Evolutionary conservation across 2,888 invertebrate genomes (phyloP), one percentile per base, ranked within the genome.

Genomic region (Drosophila buzzatii): DNA sequence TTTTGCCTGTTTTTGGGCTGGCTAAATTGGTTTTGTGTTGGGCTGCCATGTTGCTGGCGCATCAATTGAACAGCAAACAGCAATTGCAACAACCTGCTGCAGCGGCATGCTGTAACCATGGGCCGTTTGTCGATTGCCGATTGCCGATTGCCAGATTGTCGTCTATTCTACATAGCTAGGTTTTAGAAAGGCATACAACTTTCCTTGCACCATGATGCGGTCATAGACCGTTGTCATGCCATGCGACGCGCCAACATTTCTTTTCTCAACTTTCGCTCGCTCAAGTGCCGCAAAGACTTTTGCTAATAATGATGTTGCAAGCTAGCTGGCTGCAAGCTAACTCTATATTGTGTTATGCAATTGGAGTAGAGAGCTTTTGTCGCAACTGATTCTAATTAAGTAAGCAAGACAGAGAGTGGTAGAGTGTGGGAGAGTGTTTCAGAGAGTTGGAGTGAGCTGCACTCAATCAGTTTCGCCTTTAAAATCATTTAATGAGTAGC

Each of bases 111-210:
- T 60, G 81, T 80, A 80, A 79, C 79, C 49, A 33, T 59, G 59
- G 73, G 63, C 65, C 80, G 70, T 73, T 79, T 70, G 12, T 9
- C 41, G 41, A n/a, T 41, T 9, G 68, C 67, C 79, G 70, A 70
- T 79, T 70, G n/a, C 7, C 33, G 53, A 37, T 79, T 68, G n/a
- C 7, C 33, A 3, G 53, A 37, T 68, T 67, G 55, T 53, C 42
- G 70, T 60, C 70, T 68, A 88, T 76, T 80, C 81, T 75, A 89
- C 79, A 86, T 85, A 85, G 78, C 89, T 35, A 65, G 61, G 61
- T 82, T 81, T 85, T 89, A 85, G 85, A 85, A 85, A 85, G 89
- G 85, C 88, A 77, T 14, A 81, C 76, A 88, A 85, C 89, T 85
- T 85, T 85, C 89, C 73, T 85, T 88, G 73, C 57, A 44, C 53